Evolutionary conservation across 2,888 invertebrate genomes (phyloP), one percentile per base, ranked within the genome.

Genomic region (Ryuthela nishihirai): DNA sequence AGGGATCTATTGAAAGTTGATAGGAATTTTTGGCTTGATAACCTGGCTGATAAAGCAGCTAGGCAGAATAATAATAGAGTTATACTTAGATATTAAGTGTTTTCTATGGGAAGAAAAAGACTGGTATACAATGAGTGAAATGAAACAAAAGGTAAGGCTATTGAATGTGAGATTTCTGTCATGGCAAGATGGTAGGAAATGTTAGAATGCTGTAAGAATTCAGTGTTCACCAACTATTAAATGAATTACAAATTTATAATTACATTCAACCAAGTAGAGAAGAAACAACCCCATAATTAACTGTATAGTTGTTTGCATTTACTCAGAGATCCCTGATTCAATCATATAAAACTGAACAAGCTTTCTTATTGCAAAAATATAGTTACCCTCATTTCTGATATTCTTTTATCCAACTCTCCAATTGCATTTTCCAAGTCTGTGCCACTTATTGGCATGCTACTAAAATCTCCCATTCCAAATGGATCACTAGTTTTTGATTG

Each of bases 341-440:
- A 9, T 3, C 18, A 9, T 4, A 38, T 38, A 10, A 10, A 38
- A 38, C 10, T 38, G 15, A 10, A 38, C 12, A n/a, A 38, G 3
- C 15, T 10, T 15, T 4, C 6, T 17, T 18, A 3, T 38, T 12
- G 15, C 12, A 36, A 35, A 49, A 49, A 35, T 23, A 24, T 24
- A 48, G 76, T 65, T 70, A 89, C 88, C 84, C 89, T 88, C 85
- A 90, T 87, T 78, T 90, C 90, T 68, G 86, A 77, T 69, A 89
- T 82, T 71, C 85, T 83, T 73, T 86, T 87, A 74, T 90, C 89
- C 73, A 88, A 76, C 68, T 85, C 81, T 45, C 86, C 86, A 69
- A 88, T 85, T 67, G 88, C 87, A 74, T 82, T 84, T 72, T 83
- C 83, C 62, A 83, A 76, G 68, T 83, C 82, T 67, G 81, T 79